Conservation (phyloP, 2,888 invertebrate species). For the Theodoxus fluviatilis region DNA sequence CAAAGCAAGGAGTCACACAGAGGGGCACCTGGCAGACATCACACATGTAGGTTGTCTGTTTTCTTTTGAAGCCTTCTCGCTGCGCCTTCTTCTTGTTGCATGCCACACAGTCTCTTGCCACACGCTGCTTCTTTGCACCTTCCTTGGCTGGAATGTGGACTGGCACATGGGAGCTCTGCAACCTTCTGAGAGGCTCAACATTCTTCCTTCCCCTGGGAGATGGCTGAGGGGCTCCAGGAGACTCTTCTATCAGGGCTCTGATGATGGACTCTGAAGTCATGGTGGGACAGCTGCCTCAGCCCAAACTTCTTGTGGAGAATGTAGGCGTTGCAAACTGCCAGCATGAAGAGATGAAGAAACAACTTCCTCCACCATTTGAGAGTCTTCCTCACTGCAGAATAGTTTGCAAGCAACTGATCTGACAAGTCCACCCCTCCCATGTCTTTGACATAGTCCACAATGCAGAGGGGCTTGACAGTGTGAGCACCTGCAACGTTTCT, state of each 20-base stretch:
- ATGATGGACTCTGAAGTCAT: neutral
- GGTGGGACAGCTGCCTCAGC: neutral
- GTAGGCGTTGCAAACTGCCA: conserved; percentile 17
- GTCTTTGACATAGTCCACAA: conserved; percentile 2
- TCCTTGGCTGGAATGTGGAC: neutral
- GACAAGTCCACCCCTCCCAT: conserved; percentile 22
- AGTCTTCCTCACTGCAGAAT: conserved; percentile 1
- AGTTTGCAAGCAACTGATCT: conserved; percentile 18
- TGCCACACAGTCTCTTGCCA: neutral
- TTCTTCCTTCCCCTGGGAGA: conserved; percentile 5
- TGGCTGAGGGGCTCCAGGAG: conserved; percentile 9
- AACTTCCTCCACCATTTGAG: conserved; percentile 24
- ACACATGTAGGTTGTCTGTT: neutral
- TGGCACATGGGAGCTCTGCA: neutral
- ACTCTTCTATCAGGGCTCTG: neutral
- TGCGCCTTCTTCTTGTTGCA: neutral
- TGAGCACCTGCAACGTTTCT: neutral
- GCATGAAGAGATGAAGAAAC: conserved; percentile 11
- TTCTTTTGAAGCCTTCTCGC: neutral
- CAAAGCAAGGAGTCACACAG: neutral
- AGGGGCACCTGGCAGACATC: conserved; percentile 3
- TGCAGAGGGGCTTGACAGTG: neutral
- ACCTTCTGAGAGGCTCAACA: neutral
- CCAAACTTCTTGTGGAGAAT: neutral
- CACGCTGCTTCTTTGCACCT: too few species aligned